Evolutionary conservation across 2,888 invertebrate genomes (phyloP).

Genomic region (Sussaba pulchella): DNA sequence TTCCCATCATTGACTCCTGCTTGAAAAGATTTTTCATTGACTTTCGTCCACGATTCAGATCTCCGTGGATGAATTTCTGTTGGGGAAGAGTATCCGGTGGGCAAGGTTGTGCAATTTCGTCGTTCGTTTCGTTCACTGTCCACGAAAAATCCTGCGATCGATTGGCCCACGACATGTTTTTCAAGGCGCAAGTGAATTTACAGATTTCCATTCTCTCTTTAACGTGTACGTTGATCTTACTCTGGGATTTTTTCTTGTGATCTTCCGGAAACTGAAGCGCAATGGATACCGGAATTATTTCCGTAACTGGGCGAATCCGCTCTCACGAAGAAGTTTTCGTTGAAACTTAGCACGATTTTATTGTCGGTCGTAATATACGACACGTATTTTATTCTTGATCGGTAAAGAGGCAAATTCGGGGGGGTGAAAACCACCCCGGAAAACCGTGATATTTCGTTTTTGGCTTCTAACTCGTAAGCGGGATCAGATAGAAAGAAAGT

Average conservation of each 20-base stretch:
- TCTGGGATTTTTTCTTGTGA: slow-evolving; percentile 47
- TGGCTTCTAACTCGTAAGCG: too few relatives aligned
- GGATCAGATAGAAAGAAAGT: too few relatives aligned
- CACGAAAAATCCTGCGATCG: slow-evolving; percentile 64
- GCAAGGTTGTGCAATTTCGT: slow-evolving; percentile 23
- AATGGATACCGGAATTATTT: too few relatives aligned
- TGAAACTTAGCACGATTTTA: too few relatives aligned
- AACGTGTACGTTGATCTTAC: slow-evolving; percentile 17
- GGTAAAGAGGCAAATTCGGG: too few relatives aligned
- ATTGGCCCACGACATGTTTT: slow-evolving; percentile 64
- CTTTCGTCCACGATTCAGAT: slow-evolving; percentile 20
- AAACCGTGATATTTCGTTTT: too few relatives aligned
- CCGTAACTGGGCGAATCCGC: too few relatives aligned
- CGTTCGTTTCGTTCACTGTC: slow-evolving; percentile 33
- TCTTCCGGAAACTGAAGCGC: slow-evolving; percentile 44
- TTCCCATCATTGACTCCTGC: slow-evolving; percentile 11
- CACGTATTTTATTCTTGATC: too few relatives aligned
- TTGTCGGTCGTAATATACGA: too few relatives aligned
- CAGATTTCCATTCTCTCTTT: slow-evolving; percentile 54
- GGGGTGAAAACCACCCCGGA: too few relatives aligned
- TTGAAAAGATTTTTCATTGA: slow-evolving; percentile 49
- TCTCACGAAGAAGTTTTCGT: too few relatives aligned
- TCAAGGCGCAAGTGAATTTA: slow-evolving; percentile 58
- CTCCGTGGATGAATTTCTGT: slow-evolving; percentile 32
- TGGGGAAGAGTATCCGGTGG: slow-evolving; percentile 48